Base-by-base conservation (phyloP, 2,888 invertebrate genomes). In the Didymodactylos carnosus region DNA sequence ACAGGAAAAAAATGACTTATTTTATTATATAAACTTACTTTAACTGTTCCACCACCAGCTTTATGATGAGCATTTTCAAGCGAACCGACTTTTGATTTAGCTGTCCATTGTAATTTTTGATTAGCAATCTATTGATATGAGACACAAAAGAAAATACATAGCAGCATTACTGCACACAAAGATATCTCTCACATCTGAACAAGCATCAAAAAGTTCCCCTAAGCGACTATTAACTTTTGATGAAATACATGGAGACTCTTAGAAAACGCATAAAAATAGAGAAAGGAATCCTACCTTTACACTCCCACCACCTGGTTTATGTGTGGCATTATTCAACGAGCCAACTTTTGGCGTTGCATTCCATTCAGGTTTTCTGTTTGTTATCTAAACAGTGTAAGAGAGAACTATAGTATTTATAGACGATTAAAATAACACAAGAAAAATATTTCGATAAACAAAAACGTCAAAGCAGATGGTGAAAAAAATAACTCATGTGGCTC, bases 21-120 rank as follows among this genome's bases (percentile, higher is more conserved):
- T n/a, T n/a, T n/a, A n/a, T n/a, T n/a, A n/a, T n/a, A n/a, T n/a
- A n/a, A 46, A n/a, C 46, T n/a, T 16, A 16, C 62, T 69, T 74
- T 74, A 39, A 74, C 35, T 19, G 71, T n/a, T 5, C 74, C 74
- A 25, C 74, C 74, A 3, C 35, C 39, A 25, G 74, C 40, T 8
- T 23, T 74, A 27, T 74, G 40, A 39, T 53, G 41, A 53, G 74
- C 74, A 39, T 71, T 53, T 23, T 74, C 71, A 29, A 74, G 62
- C n/a, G 74, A 74, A 29, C 53, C 53, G 35, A 74, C 51, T 74
- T 74, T 74, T 23, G 70, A 49, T 46, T 43, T 71, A 7, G 74
- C 71, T 41, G 51, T 35, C 74, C 74, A 74, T 29, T 74, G 43
- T n/a, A 74, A 25, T 39, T 74, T 49, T 40, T 71, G 53, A 35